Base-by-base conservation (phyloP, 2,888 invertebrate genomes). In the Eupithecia vulgata region DNA sequence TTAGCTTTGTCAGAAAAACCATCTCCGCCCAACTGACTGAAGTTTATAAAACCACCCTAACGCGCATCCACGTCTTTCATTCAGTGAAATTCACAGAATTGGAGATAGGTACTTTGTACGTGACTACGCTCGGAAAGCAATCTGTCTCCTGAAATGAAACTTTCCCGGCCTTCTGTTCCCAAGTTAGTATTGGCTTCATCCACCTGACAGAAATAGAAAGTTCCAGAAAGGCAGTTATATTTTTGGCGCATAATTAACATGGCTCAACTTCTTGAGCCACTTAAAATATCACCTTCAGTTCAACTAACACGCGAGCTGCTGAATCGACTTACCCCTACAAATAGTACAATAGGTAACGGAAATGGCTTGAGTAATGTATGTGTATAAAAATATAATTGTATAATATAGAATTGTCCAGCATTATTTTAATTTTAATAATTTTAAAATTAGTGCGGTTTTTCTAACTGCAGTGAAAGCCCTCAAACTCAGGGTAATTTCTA, bases 101-200 rank as follows among this genome's bases (percentile, higher is more conserved):
- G 57, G 5, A 57, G 6, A 5, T 21, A 52, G 21, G 21, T 52
- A 52, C 21, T 52, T 57, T 25, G 57, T 57, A 57, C 57, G 25
- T 57, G 57, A 57, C 57, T 57, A 13, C 12, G 57, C 21, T 25
- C 25, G 57, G 25, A 57, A 57, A 57, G 57, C 57, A 57, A 57
- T 57, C n/a, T 13, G 57, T 57, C 25, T 57, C 57, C 57, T 57
- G 12, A 57, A 57, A 57, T 57, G 57, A 57, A 52, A 57, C 57
- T 57, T 25, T 25, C 57, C 57, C 13, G 57, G 12, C 57, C 1
- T 57, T 57, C 25, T 25, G 12, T 25, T 57, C 25, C 10, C 4
- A 52, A 52, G 13, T 57, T 25, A 57, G 57, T 13, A 57, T 57
- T 57, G 57, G 57, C 57, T 25, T 57, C 13, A 25, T 13, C 10